Evolutionary conservation across 2,113 vertebrate species (phyloP), one percentile per base, ranked within the genome.

Genomic region (Martes martes): DNA sequence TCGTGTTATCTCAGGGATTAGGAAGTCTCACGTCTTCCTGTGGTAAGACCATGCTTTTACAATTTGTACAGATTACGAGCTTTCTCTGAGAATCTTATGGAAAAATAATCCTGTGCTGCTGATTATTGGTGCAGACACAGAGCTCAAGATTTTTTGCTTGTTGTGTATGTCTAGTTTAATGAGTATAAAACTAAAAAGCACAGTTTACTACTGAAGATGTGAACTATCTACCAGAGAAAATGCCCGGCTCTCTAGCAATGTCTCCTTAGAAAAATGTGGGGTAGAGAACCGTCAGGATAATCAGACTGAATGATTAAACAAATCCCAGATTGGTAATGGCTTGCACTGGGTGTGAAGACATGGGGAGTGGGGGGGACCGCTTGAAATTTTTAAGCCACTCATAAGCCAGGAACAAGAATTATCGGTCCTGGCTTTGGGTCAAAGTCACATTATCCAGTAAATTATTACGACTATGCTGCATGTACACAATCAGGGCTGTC

Each of bases 61-160:
- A 74, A 21, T 95, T 80, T 85, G 24, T 55, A 79, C 2, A 57
- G 36, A 85, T 69, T 42, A 74, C 11, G 79, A 63, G 61, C 36
- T 95, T 91, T 23, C 47, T 94, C 59, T 92, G 87, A 36, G 65
- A 50, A 42, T 69, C 33, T 94, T 42, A 3, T 69, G 2, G 36
- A 91, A 94, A 80, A 94, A 93, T 86, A 81, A 83, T 47, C n/a
- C 8, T 81, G 39, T 33, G 55, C 10, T 7, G 7, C 18, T 71
- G 91, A 28, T 84, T 74, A 91, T 36, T 61, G 4, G 74, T 18
- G 47, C 36, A 63, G 16, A n/a, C 13, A 50, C 6, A 52, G 59
- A 95, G 18, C 33, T 84, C 19, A 93, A 67, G 19, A 84, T 15
- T 81, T 86, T 90, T 97, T 92, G 76, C 50, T 93, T 45, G 28